Evolutionary conservation across 2,888 invertebrate genomes (phyloP).

Genomic region (Heteromyza rotundicornis): DNA sequence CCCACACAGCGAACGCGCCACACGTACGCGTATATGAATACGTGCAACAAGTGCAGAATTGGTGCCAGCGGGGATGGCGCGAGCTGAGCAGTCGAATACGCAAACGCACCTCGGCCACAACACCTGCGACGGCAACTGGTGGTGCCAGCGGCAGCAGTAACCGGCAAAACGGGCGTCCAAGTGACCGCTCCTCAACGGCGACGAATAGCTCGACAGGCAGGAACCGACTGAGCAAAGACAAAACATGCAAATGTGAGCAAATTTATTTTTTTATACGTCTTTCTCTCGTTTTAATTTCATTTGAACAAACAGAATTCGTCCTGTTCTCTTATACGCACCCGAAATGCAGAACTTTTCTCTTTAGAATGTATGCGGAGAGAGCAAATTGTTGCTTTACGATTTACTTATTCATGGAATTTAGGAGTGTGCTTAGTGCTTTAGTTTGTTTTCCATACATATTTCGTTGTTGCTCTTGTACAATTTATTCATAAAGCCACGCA

Average conservation of each 20-base stretch:
- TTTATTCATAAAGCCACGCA: too few species aligned
- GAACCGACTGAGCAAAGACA: not conserved
- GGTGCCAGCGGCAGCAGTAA: not conserved
- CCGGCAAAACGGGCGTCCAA: too few species aligned
- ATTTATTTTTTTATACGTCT: not conserved
- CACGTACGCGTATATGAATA: too few species aligned
- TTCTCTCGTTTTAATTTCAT: not conserved
- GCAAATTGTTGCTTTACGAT: too few species aligned
- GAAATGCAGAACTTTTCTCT: too few species aligned
- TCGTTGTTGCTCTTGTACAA: too few species aligned
- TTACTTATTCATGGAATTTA: too few species aligned
- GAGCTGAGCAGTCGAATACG: constrained; percentile 24
- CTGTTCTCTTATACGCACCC: too few species aligned
- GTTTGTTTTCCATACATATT: too few species aligned
- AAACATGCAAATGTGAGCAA: not conserved
- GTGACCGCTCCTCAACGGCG: not conserved
- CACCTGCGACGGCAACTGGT: constrained; percentile 7
- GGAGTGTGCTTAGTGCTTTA: too few species aligned
- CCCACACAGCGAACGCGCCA: not conserved
- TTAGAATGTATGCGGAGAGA: too few species aligned
- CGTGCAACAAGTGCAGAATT: constrained; percentile 35
- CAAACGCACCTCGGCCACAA: constrained; percentile 20
- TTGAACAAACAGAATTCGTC: too few species aligned
- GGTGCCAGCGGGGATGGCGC: constrained; percentile 30
- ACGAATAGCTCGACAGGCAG: not conserved